Percentiles rank a stretch among this genome's conserved stretches.
These are phyloP conservation scores for Thymelicus lineola DNA, from an alignment of 2,888 invertebrate species.

Conservation along the genomic window DNA sequence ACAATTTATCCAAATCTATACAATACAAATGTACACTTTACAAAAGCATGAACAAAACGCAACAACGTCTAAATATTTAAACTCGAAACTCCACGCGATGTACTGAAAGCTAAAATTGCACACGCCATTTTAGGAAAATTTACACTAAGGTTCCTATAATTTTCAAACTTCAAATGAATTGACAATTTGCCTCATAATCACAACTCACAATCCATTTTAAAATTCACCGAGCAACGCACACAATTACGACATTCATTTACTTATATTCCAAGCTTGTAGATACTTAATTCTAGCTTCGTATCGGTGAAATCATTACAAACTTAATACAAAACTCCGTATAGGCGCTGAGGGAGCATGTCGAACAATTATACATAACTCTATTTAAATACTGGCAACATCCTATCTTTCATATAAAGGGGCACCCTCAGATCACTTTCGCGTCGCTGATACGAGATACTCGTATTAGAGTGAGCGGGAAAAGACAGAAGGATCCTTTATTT, in stretches of 20 bases:
- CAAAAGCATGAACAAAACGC: slow-evolving; percentile 36
- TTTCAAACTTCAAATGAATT: slow-evolving; percentile 16
- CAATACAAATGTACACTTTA: slow-evolving; percentile 39
- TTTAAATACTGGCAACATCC: slow-evolving; percentile 3
- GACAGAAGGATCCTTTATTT: too few species aligned
- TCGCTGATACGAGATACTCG: too few species aligned
- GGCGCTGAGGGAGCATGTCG: slow-evolving; percentile 16
- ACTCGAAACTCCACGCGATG: slow-evolving; percentile 4
- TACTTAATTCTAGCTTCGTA: slow-evolving; percentile 1
- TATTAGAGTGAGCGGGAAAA: too few species aligned
- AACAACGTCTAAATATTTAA: slow-evolving; percentile 3
- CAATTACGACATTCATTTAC: background rate
- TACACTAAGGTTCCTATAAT: background rate
- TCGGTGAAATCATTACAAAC: slow-evolving; percentile 2
- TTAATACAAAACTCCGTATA: slow-evolving; percentile 13
- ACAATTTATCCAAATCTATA: slow-evolving; percentile 19
- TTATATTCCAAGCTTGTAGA: slow-evolving; percentile 7
- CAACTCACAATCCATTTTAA: background rate
- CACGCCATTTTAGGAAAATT: background rate
- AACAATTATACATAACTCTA: background rate
- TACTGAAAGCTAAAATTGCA: background rate
- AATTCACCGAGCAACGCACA: background rate
- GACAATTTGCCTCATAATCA: slow-evolving; percentile 10
- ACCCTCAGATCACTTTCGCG: too few species aligned
- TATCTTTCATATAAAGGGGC: too few species aligned